A percentile compares a stretch with the other conserved stretches of the same genome.
Evolutionary conservation across 2,888 invertebrate genomes (phyloP).

Genomic region (Mesochorus sp.): DNA sequence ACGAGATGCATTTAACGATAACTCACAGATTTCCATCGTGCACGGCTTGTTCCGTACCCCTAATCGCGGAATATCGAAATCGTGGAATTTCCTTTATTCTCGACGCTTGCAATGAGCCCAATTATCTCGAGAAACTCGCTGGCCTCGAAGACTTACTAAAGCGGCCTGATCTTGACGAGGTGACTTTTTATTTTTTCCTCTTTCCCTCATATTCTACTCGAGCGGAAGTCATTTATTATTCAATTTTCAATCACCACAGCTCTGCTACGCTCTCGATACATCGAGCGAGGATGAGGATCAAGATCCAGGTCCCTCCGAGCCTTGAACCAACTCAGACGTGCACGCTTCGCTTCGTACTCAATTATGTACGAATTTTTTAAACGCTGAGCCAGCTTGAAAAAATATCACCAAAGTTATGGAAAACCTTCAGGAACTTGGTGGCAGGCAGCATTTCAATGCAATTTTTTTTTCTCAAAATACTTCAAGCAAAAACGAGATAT

Average conservation of each 20-base stretch:
- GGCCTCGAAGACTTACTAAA: conserved; percentile 83
- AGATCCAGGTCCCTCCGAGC: conserved; percentile 29
- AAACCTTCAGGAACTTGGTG: neutral
- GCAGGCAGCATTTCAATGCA: neutral
- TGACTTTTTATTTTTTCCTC: conserved; percentile 56
- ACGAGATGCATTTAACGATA: conserved; percentile 92
- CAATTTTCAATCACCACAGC: conserved; percentile 67
- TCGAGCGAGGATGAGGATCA: conserved; percentile 73
- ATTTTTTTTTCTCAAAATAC: neutral
- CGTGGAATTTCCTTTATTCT: conserved; percentile 84
- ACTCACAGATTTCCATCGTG: conserved; percentile 94
- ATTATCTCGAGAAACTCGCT: conserved; percentile 85
- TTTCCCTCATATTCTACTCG: neutral
- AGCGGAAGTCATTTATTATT: neutral
- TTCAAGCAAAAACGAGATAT: neutral
- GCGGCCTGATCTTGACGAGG: conserved; percentile 78
- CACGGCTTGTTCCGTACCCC: conserved; percentile 91
- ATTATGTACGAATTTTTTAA: conserved; percentile 20
- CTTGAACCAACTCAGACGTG: conserved; percentile 23
- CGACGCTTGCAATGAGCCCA: conserved; percentile 85
- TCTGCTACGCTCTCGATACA: conserved; percentile 75
- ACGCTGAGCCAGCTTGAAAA: neutral
- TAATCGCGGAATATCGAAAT: conserved; percentile 78
- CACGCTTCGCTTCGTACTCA: neutral
- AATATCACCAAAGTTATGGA: neutral